phyloP scores from a whole-genome alignment of 1,140 invertebrate species.

The Solenopsis fugax region DNA sequence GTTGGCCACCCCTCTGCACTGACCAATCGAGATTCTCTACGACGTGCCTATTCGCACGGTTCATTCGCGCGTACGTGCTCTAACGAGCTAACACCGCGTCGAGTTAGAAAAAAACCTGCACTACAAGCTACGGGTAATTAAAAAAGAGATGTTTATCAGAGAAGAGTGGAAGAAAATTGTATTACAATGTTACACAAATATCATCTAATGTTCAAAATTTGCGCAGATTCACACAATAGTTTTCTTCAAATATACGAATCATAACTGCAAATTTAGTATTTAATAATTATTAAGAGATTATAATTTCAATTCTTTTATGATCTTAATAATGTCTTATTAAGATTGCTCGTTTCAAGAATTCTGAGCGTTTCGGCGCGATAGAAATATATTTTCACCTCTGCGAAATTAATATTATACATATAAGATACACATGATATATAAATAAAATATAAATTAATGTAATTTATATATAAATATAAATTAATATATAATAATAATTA shows the following conservation, averaged over 20 bases:
- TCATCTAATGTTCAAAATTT: not conserved
- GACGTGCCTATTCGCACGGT: conserved; percentile 70
- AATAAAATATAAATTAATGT: too few species aligned
- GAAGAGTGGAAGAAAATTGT: not conserved
- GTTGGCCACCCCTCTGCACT: conserved; percentile 81
- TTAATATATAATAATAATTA: not conserved
- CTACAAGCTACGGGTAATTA: not conserved
- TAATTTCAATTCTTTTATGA: not conserved
- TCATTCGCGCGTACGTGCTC: conserved; percentile 54
- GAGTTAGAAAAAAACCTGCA: not conserved
- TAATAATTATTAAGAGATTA: not conserved
- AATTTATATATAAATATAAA: too few species aligned
- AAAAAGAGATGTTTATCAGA: not conserved
- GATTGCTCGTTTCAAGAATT: not conserved
- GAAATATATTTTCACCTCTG: not conserved
- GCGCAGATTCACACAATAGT: not conserved
- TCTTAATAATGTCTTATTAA: not conserved
- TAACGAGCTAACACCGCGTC: conserved; percentile 39
- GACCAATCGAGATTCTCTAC: conserved; percentile 84
- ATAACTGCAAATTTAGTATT: not conserved
- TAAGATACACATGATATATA: too few species aligned
- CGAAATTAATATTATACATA: not conserved
- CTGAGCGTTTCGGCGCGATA: not conserved
- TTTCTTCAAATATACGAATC: too few species aligned
- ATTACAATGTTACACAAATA: not conserved